phyloP scores from a whole-genome alignment of 2,113 vertebrate genomes.

The Telmatochromis sp. region DNA sequence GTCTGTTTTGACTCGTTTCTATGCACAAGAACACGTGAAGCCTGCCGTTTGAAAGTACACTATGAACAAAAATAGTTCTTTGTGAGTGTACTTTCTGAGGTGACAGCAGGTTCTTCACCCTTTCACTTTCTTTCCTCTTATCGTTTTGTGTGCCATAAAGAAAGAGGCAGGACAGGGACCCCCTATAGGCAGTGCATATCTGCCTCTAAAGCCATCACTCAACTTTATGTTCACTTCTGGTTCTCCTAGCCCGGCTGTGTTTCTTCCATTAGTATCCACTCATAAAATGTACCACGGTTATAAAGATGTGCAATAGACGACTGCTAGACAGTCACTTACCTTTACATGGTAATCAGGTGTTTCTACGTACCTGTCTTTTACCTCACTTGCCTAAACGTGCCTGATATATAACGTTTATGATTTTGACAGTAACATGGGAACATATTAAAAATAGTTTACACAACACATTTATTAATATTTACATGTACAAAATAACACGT shows the following conservation, averaged over 20 bases:
- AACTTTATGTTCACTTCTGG: conserved; percentile 72
- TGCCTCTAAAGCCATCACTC: conserved; percentile 72
- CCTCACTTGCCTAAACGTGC: background rate
- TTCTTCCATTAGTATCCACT: conserved; percentile 74
- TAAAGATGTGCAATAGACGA: conserved; percentile 50
- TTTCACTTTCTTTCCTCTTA: conserved; percentile 36
- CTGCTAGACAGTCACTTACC: conserved; percentile 7
- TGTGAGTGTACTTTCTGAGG: background rate
- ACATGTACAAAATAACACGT: background rate
- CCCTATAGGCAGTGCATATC: conserved; percentile 63
- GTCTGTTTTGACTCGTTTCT: background rate
- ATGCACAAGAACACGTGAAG: background rate
- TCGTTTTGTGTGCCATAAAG: conserved; percentile 31
- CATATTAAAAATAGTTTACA: background rate
- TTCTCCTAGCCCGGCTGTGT: conserved; percentile 60
- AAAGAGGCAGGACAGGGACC: conserved; percentile 25
- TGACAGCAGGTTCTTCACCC: background rate
- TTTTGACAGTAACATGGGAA: background rate
- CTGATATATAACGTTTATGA: background rate
- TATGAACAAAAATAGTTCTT: background rate
- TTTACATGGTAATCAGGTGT: conserved; percentile 19
- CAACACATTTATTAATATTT: background rate
- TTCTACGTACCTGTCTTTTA: background rate
- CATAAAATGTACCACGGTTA: conserved; percentile 70
- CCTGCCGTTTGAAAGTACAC: background rate